Conservation (phyloP, 2,797 vertebrate species). For the Rhodeus uyekii region DNA sequence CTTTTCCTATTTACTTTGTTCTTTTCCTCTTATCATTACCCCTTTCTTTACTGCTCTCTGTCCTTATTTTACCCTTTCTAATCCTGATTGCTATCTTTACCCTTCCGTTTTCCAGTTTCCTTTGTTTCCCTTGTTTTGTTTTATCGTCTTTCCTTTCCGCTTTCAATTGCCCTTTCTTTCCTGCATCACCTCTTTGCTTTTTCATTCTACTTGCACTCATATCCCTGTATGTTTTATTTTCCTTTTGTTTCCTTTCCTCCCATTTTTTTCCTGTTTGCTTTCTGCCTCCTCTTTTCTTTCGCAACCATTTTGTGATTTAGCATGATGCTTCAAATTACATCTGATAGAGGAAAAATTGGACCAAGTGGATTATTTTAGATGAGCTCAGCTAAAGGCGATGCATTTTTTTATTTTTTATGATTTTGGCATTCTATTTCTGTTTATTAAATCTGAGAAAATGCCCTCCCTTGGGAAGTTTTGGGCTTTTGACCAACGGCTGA, state of each 20-base stretch:
- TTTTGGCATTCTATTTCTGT: conserved; percentile 51
- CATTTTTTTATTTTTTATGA: conserved; percentile 49
- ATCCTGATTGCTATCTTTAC: background rate
- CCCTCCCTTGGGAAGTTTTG: conserved; percentile 53
- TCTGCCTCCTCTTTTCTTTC: background rate
- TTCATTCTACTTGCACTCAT: background rate
- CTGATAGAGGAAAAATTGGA: conserved; percentile 35
- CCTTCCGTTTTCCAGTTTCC: background rate
- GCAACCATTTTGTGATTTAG: conserved; percentile 28
- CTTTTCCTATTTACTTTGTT: background rate
- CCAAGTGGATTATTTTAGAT: conserved; percentile 51
- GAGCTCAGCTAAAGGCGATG: conserved; percentile 53
- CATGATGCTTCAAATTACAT: conserved; percentile 46
- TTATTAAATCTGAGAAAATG: conserved; percentile 57
- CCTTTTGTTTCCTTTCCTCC: background rate
- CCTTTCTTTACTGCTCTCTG: background rate
- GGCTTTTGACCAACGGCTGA: conserved; percentile 51
- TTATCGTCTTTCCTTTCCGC: background rate
- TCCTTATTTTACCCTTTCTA: background rate
- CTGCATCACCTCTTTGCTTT: background rate
- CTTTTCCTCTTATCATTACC: background rate
- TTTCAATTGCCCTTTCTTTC: background rate
- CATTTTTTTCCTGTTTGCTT: background rate
- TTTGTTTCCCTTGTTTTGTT: background rate
- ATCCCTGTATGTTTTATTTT: no score